These are phyloP conservation scores for Macrosteles quadrilineatus DNA, from an alignment of 1,140 invertebrate genomes.

Conservation along the genomic window DNA sequence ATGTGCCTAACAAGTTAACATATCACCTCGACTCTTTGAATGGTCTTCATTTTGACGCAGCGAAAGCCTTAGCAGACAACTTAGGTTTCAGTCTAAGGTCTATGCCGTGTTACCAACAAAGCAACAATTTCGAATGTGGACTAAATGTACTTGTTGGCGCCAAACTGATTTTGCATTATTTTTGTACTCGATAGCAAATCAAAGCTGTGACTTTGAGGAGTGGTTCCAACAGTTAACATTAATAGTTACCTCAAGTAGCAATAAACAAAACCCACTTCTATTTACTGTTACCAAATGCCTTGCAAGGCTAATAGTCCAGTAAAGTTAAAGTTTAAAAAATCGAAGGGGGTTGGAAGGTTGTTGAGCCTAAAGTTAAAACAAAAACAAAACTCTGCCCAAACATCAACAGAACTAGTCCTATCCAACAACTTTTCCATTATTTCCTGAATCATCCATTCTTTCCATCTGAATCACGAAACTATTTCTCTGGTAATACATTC, in stretches of 20 bases:
- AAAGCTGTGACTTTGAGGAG: not conserved
- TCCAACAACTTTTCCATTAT: too few species aligned
- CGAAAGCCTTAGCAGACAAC: not conserved
- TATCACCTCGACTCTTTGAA: slow-evolving; percentile 8
- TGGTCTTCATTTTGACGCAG: not conserved
- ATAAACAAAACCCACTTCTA: too few species aligned
- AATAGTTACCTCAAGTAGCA: not conserved
- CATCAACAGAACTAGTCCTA: too few species aligned
- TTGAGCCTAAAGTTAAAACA: not conserved
- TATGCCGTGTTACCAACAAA: slow-evolving; percentile 6
- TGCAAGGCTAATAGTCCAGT: not conserved
- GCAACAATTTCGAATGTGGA: slow-evolving; percentile 10
- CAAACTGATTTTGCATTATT: not conserved
- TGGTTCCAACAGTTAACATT: not conserved
- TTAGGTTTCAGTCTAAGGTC: not conserved
- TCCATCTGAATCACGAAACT: too few species aligned
- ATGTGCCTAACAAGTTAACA: not conserved
- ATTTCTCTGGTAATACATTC: too few species aligned
- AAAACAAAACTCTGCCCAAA: too few species aligned
- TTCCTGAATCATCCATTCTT: too few species aligned
- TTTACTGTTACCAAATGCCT: not conserved
- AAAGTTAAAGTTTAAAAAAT: not conserved
- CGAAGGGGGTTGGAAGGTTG: not conserved
- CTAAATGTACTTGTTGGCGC: not conserved
- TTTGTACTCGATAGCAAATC: not conserved